These are phyloP conservation scores for Aphaenogaster ashmeadi DNA, from an alignment of 1,140 invertebrate species.

Conservation along the genomic window DNA sequence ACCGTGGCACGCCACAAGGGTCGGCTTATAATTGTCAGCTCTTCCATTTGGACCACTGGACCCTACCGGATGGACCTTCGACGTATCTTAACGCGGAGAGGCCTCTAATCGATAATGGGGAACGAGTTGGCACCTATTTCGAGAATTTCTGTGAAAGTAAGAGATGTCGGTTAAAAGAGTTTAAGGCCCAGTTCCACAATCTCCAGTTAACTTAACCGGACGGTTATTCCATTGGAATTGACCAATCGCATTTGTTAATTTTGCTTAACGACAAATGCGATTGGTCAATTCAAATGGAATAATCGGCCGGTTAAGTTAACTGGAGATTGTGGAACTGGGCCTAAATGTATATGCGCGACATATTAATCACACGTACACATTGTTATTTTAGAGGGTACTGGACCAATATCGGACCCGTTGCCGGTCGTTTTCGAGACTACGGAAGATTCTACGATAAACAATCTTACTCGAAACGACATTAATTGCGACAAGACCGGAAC, in stretches of 20 bases:
- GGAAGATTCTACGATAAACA: constrained; percentile 91
- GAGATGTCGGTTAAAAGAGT: background rate
- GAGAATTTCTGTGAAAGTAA: constrained; percentile 96
- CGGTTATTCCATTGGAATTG: no score
- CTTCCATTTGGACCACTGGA: constrained; percentile 97
- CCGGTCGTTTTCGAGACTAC: constrained; percentile 92
- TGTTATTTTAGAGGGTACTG: constrained; percentile 71
- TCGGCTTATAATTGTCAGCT: constrained; percentile 95
- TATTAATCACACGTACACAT: background rate
- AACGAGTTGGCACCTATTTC: constrained; percentile 95
- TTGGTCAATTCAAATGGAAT: no score
- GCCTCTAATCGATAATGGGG: constrained; percentile 96
- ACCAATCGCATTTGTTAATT: no score
- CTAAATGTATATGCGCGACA: background rate
- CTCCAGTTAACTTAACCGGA: no score
- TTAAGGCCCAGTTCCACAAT: no score
- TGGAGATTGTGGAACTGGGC: no score
- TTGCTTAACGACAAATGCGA: no score
- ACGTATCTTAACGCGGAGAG: constrained; percentile 96
- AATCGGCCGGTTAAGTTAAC: no score
- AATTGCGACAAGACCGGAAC: constrained; percentile 98
- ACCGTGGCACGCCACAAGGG: constrained; percentile 92
- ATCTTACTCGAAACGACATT: constrained; percentile 92
- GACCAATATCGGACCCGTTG: constrained; percentile 85
- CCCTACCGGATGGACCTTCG: constrained; percentile 95